A percentile compares a stretch with the other conserved stretches of the same genome.
These are phyloP conservation scores for Conus canariensis DNA, from an alignment of 2,888 invertebrate species.

Conservation along the genomic window DNA sequence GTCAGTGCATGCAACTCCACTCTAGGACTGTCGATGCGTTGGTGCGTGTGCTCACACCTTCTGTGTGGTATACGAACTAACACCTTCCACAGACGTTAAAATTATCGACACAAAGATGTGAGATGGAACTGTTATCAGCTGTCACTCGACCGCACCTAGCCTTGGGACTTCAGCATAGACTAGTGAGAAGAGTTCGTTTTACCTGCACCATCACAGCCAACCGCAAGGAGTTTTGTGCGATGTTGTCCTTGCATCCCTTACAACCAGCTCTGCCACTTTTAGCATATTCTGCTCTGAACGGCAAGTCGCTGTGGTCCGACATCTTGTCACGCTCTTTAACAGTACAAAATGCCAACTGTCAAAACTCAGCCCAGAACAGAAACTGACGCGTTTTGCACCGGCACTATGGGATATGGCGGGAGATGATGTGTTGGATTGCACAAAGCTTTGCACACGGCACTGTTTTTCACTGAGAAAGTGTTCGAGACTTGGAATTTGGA, in stretches of 20 bases:
- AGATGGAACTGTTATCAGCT: too few species aligned
- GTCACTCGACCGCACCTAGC: too few species aligned
- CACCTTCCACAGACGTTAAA: too few species aligned
- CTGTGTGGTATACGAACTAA: too few species aligned
- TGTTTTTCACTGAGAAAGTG: neutral
- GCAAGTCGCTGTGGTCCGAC: constrained; percentile 79
- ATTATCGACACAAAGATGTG: too few species aligned
- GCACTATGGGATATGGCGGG: constrained; percentile 6
- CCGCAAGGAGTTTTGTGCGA: constrained; percentile 87
- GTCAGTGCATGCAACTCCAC: too few species aligned
- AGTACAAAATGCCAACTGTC: neutral
- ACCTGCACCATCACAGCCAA: constrained; percentile 95
- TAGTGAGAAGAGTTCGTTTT: constrained; percentile 52
- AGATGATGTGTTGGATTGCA: constrained; percentile 17
- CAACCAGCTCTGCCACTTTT: constrained; percentile 91
- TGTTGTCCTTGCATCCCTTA: constrained; percentile 88
- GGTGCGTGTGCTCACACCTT: too few species aligned
- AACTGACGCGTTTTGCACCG: constrained; percentile 25
- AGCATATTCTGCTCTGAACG: constrained; percentile 93
- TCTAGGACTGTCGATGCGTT: too few species aligned
- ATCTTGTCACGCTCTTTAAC: constrained; percentile 54
- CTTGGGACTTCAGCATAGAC: neutral
- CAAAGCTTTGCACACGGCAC: constrained; percentile 35
- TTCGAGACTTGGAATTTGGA: too few species aligned
- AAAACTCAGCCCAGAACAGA: neutral